Percentiles rank a stretch among this genome's conserved stretches.
These are phyloP conservation scores for Ips typographus DNA, from an alignment of 1,140 invertebrate species.

Conservation along the genomic window DNA sequence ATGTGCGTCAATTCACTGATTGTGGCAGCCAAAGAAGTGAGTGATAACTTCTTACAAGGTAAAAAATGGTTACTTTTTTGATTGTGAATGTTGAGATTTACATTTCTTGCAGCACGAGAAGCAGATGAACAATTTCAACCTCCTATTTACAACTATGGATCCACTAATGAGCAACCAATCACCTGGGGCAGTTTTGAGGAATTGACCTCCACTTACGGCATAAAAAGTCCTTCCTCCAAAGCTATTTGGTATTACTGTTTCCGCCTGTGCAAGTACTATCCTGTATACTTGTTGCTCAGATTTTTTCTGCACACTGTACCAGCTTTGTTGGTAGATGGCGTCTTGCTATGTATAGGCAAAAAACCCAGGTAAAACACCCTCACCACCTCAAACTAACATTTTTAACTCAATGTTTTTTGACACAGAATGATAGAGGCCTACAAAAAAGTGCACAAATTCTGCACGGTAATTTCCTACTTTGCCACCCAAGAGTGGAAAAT, in stretches of 20 bases:
- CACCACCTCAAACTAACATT: not conserved
- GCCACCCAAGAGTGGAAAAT: conserved; percentile 71
- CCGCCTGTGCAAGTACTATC: conserved; percentile 53
- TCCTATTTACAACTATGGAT: conserved; percentile 72
- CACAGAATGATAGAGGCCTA: conserved; percentile 72
- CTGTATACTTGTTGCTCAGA: conserved; percentile 50
- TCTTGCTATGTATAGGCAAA: conserved; percentile 58
- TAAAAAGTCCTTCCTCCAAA: conserved; percentile 37
- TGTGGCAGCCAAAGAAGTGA: conserved; percentile 53
- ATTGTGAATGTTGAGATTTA: conserved; percentile 1
- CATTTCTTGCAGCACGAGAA: not conserved
- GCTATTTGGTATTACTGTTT: conserved; percentile 54
- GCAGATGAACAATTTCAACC: conserved; percentile 48
- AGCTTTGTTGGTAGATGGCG: conserved; percentile 60
- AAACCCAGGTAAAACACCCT: conserved; percentile 57
- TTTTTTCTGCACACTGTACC: conserved; percentile 63
- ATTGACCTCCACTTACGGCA: conserved; percentile 29
- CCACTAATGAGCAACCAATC: conserved; percentile 65
- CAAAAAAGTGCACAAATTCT: conserved; percentile 73
- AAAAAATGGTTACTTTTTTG: not conserved
- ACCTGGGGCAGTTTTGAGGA: conserved; percentile 46
- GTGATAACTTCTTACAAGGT: conserved; percentile 29
- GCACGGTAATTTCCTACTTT: conserved; percentile 71
- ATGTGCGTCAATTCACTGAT: conserved; percentile 82
- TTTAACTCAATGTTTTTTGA: not conserved